Conservation (phyloP, 2,888 invertebrate genomes). For the Tiliacea citrago region DNA sequence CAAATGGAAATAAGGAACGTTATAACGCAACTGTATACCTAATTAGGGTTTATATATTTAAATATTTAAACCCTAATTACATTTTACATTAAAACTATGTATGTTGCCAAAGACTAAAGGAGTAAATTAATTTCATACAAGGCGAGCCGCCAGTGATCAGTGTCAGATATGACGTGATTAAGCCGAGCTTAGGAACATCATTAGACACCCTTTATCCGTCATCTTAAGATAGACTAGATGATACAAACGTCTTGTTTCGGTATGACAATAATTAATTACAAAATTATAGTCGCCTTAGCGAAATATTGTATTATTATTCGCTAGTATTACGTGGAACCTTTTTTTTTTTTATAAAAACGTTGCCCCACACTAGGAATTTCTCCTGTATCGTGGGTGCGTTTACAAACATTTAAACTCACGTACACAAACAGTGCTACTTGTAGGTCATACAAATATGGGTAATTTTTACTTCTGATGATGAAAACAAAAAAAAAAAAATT, state of each 20-base stretch:
- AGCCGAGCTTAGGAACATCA: slow-evolving; percentile 41
- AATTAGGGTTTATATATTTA: slow-evolving; percentile 1
- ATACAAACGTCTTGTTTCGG: slow-evolving; percentile 26
- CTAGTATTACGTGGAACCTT: background rate
- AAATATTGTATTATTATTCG: slow-evolving; percentile 28
- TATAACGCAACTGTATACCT: background rate
- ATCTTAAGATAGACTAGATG: slow-evolving; percentile 18
- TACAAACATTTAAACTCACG: no score
- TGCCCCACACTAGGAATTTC: no score
- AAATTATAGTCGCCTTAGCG: slow-evolving; percentile 7
- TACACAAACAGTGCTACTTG: no score
- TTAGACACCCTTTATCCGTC: slow-evolving; percentile 48
- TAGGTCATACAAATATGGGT: no score
- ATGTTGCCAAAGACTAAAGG: slow-evolving; percentile 18
- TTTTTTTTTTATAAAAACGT: no score
- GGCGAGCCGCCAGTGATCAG: slow-evolving; percentile 36
- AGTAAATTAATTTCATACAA: slow-evolving; percentile 50
- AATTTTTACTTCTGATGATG: no score
- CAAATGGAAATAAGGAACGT: slow-evolving; percentile 2
- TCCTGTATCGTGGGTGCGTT: no score
- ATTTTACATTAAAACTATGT: no score
- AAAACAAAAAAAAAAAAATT: no score
- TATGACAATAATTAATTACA: slow-evolving; percentile 35
- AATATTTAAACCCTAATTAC: background rate
- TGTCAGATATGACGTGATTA: slow-evolving; percentile 43